A percentile compares a stretch with the other conserved stretches of the same genome.
Conservation (phyloP, 2,113 vertebrate species). For the Tenebrosternarchus preto region DNA sequence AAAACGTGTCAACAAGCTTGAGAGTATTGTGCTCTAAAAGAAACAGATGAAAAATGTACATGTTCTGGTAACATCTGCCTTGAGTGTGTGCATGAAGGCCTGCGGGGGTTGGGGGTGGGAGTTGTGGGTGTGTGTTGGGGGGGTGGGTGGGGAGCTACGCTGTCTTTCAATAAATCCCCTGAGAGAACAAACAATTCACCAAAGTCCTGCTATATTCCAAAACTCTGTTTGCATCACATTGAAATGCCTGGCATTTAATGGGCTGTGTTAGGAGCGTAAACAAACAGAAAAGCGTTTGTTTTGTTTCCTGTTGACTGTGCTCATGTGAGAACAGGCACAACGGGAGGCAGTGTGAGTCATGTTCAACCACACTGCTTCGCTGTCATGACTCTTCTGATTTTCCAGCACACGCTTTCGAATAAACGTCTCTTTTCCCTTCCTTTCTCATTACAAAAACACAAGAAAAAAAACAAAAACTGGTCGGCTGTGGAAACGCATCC, state of each 20-base stretch:
- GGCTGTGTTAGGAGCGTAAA: background rate
- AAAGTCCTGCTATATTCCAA: background rate
- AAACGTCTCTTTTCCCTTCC: background rate
- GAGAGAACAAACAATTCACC: constrained; percentile 31
- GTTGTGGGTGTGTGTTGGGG: constrained; percentile 4
- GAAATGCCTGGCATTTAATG: constrained; percentile 7
- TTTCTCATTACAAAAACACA: background rate
- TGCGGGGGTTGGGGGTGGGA: background rate
- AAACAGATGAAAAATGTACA: constrained; percentile 30
- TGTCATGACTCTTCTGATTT: background rate
- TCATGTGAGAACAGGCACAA: background rate
- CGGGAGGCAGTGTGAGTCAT: background rate
- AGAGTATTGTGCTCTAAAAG: constrained; percentile 7
- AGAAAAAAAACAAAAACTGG: background rate
- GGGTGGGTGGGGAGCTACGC: too few species aligned
- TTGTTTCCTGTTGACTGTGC: background rate
- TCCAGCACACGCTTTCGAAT: background rate
- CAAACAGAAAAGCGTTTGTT: background rate
- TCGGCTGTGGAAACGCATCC: background rate
- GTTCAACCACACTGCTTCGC: background rate
- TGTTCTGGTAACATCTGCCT: constrained; percentile 7
- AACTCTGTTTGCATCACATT: background rate
- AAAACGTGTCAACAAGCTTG: constrained; percentile 15
- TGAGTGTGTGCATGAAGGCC: background rate
- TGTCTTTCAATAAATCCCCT: constrained; percentile 22